A percentile compares a stretch with the other conserved stretches of the same genome.
Conservation (phyloP, 2,797 vertebrate genomes). For the Mycteria americana region DNA sequence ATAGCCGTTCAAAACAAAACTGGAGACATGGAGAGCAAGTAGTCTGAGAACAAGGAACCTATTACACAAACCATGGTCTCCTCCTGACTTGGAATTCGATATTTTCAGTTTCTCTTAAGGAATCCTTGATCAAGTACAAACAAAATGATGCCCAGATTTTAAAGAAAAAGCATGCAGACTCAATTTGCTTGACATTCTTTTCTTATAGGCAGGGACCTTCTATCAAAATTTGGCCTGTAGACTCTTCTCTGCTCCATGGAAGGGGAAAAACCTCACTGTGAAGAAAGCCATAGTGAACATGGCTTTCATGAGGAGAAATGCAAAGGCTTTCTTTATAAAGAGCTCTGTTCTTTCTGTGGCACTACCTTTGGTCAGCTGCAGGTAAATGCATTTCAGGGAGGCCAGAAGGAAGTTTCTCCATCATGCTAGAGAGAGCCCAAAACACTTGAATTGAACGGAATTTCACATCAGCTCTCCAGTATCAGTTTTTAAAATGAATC, state of each 20-base stretch:
- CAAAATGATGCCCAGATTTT: not conserved
- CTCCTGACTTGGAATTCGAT: not conserved
- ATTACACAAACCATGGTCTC: not conserved
- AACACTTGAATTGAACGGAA: not conserved
- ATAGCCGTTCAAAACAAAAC: not conserved
- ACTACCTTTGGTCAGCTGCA: not conserved
- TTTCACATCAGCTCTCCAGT: not conserved
- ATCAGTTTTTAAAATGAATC: not conserved
- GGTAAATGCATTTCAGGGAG: not conserved
- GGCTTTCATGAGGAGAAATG: not conserved
- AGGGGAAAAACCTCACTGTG: not conserved
- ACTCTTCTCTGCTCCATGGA: not conserved
- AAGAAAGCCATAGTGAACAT: not conserved
- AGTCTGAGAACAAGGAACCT: not conserved
- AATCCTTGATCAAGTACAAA: not conserved
- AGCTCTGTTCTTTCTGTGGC: not conserved
- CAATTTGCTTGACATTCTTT: not conserved
- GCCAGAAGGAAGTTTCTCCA: not conserved
- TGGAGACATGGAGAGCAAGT: not conserved
- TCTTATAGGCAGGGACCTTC: not conserved
- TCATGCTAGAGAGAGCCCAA: not conserved
- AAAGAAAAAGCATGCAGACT: not conserved
- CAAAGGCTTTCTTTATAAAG: not conserved
- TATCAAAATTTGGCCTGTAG: not conserved
- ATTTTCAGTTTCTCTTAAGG: not conserved